Evolutionary conservation across 2,797 vertebrate species (phyloP), one percentile per base, ranked within the genome.

Genomic region (Anguilla marmorata): DNA sequence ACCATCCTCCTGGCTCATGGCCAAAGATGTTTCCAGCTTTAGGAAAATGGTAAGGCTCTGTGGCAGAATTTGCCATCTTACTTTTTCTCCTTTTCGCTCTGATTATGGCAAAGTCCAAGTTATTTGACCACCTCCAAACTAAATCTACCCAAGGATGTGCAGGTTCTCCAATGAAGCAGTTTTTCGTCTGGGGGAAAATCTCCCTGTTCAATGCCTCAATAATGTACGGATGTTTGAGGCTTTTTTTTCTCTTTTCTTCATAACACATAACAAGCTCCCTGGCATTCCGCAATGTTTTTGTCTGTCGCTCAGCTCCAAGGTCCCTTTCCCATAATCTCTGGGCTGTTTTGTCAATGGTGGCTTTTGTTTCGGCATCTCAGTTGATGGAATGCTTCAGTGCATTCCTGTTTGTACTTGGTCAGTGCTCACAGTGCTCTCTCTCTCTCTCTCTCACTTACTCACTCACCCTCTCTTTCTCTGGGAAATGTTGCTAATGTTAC

Each of bases 211-310:
- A 76, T 50, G 69, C n/a, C 82, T 45, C 19, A 56, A 30, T 12
- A 27, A 27, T 27, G 48, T 84, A 27, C 48, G 30, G 24, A 82
- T 33, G 41, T 80, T 21, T 80, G 76, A 48, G 37, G 41, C 16
- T 37, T 19, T 41, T 21, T 66, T 63, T 72, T 72, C 27, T 19
- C 27, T 11, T 33, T 33, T 79, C 74, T 79, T 19, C 33, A 79
- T 41, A 79, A 79, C 74, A 41, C 30, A 30, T 79, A 79, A 79
- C 74, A 41, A 80, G 37, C 76, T 48, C 37, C 69, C 16, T 79
- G 74, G 33, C 74, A 41, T 41, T 41, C 74, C 3, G 30, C 33
- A 41, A 16, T 79, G 76, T 37, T 50, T 58, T 84, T 14, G n/a
- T n/a, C 37, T 24, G 11, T 69, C 41, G 1, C 41, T 12, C 41